Evolutionary conservation across 2,797 vertebrate species (phyloP), one percentile per base, ranked within the genome.

Genomic region (Microctenopoma lineatum): DNA sequence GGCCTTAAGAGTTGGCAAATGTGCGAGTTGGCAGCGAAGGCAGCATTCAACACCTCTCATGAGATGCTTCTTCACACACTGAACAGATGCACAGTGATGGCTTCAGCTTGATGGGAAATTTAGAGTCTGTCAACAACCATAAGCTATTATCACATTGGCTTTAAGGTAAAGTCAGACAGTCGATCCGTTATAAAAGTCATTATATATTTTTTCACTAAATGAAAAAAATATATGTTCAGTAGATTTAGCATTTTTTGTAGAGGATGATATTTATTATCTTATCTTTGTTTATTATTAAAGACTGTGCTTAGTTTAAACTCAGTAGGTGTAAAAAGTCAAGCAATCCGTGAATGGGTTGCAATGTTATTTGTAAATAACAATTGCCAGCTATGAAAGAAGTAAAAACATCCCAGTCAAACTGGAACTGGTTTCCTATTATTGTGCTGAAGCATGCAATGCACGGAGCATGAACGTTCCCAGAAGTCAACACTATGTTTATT

Each of bases 401-500:
- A 4, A 41, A 41, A 41, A 41, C 3, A 21, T 41, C 1, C 39
- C 39, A 41, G 41, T 44, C 14, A 7, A 44, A 6, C 5, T 44
- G 5, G 15, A 41, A 14, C 39, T 41, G 39, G 11, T 14, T 41
- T 41, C 39, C 39, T 41, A 41, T 41, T 10, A 41, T 41, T 14
- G 39, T 41, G 39, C 39, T 41, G 5, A 41, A 41, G 39, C 14
- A 41, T 14, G 39, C 10, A 14, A 41, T 44, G 56, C 7, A 44
- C 58, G 25, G 5, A 57, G 39, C 29, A 21, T 14, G 27, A 53
- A 14, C 2, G 7, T 67, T 66, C 63, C 70, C 63, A 57, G 21
- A 70, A 78, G 61, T 70, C 62, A 56, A 29, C 46, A 53, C 53
- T 53, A 68, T 52, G 41, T 66, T 83, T 78, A 58, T 68, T 81